phyloP scores from a whole-genome alignment of 2,797 vertebrate species.

The Mastacembelus armatus region DNA sequence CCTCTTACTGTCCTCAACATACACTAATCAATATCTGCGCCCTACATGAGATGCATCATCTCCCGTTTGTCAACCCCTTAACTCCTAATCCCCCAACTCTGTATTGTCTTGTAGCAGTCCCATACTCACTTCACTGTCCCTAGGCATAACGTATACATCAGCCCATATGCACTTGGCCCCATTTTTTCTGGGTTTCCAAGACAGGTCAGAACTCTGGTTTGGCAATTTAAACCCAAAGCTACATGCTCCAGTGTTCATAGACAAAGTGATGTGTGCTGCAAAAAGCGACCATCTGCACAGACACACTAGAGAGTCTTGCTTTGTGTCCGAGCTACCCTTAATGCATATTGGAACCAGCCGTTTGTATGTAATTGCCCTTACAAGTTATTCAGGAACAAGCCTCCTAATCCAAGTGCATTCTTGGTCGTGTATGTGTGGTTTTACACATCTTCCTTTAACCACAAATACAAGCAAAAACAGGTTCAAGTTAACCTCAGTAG shows the following conservation, averaged over 20 bases:
- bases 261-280: constrained; percentile 66
- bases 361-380: constrained; percentile 71
- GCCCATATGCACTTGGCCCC: constrained; percentile 65
- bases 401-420: constrained; percentile 72
- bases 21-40: constrained; percentile 87
- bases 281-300: constrained; percentile 73
- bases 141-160: constrained; percentile 63
- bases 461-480: constrained; percentile 73
- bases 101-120: constrained; percentile 72
- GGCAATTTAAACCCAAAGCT: constrained; percentile 61
- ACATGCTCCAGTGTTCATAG: constrained; percentile 78
- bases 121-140: constrained; percentile 70
- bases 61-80: constrained; percentile 52
- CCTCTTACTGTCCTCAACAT: constrained; percentile 75
- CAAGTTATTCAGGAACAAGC: constrained; percentile 73
- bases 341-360: constrained; percentile 48
- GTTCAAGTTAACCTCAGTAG: constrained; percentile 65
- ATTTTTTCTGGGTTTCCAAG: constrained; percentile 56
- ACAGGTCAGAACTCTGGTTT: constrained; percentile 65
- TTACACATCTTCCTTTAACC: constrained; percentile 54
- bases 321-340: constrained; percentile 27
- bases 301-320: constrained; percentile 45
- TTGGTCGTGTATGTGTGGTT: constrained; percentile 33
- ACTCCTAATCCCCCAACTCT: constrained; percentile 50
- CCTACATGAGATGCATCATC: constrained; percentile 84